A percentile compares a stretch with the other conserved stretches of the same genome.
These are phyloP conservation scores for Amiota mariae DNA, from an alignment of 2,888 invertebrate species.

Conservation along the genomic window DNA sequence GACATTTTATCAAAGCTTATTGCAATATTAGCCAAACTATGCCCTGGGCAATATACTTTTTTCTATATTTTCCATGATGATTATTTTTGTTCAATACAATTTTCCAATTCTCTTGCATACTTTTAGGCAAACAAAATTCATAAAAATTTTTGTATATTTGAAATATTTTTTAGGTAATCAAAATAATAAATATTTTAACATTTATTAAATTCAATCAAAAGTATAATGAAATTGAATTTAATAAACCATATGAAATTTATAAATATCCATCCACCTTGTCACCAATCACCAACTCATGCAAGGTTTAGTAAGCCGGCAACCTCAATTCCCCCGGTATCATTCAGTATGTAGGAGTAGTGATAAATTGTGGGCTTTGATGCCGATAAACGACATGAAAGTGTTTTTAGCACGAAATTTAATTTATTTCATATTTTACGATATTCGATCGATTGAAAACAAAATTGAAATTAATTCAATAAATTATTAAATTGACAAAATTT, in stretches of 20 bases:
- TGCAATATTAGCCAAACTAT: background rate
- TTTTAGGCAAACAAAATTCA: background rate
- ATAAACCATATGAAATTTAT: no score
- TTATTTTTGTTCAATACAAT: background rate
- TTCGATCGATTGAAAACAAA: constrained; percentile 45
- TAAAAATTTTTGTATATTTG: no score
- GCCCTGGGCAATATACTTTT: background rate
- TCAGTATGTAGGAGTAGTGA: background rate
- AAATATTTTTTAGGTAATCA: no score
- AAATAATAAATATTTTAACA: no score
- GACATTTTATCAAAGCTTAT: background rate
- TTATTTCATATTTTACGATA: constrained; percentile 55
- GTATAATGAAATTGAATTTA: no score
- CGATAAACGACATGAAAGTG: constrained; percentile 57
- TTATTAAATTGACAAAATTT: constrained; percentile 40
- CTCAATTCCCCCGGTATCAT: no score
- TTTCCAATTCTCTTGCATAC: background rate
- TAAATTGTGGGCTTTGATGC: background rate
- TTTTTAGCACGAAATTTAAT: constrained; percentile 65
- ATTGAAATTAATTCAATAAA: constrained; percentile 63
- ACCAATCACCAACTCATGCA: no score
- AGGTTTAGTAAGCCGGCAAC: no score
- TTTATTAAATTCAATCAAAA: no score
- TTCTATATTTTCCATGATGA: background rate
- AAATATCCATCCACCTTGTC: no score